Evolutionary conservation across 1,140 invertebrate species (phyloP), one percentile per base, ranked within the genome.

Genomic region (Musca domestica): DNA sequence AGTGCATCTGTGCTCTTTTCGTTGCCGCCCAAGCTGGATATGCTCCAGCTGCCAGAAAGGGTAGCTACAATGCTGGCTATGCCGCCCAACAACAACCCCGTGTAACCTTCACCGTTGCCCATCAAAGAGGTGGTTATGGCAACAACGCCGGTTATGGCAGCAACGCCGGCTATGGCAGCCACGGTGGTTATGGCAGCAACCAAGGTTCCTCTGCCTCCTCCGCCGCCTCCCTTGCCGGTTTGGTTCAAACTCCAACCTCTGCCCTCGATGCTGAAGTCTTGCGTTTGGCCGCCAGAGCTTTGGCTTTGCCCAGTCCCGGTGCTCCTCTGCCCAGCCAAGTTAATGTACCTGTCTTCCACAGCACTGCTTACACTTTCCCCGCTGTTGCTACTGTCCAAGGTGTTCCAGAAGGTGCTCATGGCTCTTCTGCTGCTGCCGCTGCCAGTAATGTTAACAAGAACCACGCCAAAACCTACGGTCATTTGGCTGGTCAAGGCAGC

Each of bases 1-100:
- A 73, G 74, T 70, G 58, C 74, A 27, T 73, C 72, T 64, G 72
- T 19, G 77, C 70, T 47, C 74, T 73, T 10, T 73, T 77, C n/a
- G 61, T 30, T 2, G 41, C 56, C n/a, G 76, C 76, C n/a, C 41
- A 48, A 25, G 22, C 74, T 71, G 68, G 70, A 73, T 52, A 73
- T 77, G 41, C 48, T 76, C n/a, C 76, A 69, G 3, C 61, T 65
- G 22, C 22, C 22, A 10, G 20, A 58, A 7, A 34, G 19, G 34
- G 7, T 41, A 3, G 19, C 15, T 15, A 19, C 4, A 25, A 5
- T 15, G 63, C 12, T 22, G 63, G 47, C 12, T 48, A 22, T 64
- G 63, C 47, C 5, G 58, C 58, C 9, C 41, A 71, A 48, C 7
- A 23, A n/a, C 63, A 64, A 49, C 63, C 63, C 9, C 34, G 17